Evolutionary conservation across 35 echinoderm and acorn worm species (phyloP), one percentile per base, ranked within the genome.

Genomic region (Heliocidaris tuberculata): DNA sequence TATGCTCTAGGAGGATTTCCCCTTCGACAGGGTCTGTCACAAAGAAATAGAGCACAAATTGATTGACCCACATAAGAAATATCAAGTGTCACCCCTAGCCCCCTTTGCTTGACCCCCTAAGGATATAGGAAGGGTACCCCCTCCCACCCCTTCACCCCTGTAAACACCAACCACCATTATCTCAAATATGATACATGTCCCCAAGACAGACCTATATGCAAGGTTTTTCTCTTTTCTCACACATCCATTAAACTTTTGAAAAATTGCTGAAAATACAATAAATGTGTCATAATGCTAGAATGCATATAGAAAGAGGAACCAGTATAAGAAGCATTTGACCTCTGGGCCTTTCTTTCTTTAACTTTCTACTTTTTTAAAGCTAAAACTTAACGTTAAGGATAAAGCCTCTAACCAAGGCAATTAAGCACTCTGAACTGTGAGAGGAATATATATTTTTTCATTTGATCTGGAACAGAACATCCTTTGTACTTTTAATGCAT

Each of bases 31-130:
- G 21, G 65, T 24, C 65, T 78, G 65, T 78, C 65, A 78, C 19
- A 78, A 78, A 24, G 65, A 78, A 78, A 78, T 21, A 9, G 65
- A 78, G 65, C 65, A 78, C 65, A 78, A 78, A 78, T 78, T 78
- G 65, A 78, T 78, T 19, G 65, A 78, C 65, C 65, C 65, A 78
- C 21, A 27, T 78, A 78, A 78, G 65, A 78, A 78, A 78, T 78
- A 78, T 78, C 65, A 78, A 78, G 65, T 78, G 65, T 78, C 65
- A 78, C 65, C 65, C 65, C 65, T n/a, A 78, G 65, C 65, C 65
- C 65, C 17, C 65, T 19, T 27, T 78, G 65, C 65, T 27, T 78
- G 65, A 78, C 65, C 65, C 65, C 65, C 59, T 78, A 21, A 78
- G 65, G 65, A 78, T 4, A 78, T n/a, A 78, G 27, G 65, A 21